Evolutionary conservation across 2,797 vertebrate species (phyloP).

Genomic region (Sebastes kiyomatsui): DNA sequence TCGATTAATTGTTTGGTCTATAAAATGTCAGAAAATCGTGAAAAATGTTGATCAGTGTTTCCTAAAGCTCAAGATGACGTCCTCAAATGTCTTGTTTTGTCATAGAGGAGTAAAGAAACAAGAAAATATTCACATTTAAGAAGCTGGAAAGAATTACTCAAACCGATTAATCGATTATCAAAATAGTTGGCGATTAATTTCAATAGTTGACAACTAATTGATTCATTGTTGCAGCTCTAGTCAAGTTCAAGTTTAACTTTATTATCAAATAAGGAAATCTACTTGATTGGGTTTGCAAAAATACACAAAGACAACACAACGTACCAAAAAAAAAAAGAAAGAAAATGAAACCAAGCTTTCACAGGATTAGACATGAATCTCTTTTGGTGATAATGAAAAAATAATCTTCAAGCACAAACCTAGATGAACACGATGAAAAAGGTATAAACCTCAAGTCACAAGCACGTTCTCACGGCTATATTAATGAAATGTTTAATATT

Average conservation of each 20-base stretch:
- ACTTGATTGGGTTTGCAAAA: background rate
- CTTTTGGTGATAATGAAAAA: constrained; percentile 26
- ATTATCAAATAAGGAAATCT: background rate
- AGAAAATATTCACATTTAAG: too few species aligned
- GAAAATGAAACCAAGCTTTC: background rate
- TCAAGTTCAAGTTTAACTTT: background rate
- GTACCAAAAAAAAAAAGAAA: background rate
- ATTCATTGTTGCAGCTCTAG: too few species aligned
- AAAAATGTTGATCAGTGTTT: too few species aligned
- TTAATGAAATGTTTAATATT: background rate
- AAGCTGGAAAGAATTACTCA: too few species aligned
- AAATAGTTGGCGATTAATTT: too few species aligned
- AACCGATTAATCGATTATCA: too few species aligned
- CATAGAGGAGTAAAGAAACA: too few species aligned
- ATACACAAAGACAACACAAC: background rate
- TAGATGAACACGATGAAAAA: background rate
- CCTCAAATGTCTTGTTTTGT: too few species aligned
- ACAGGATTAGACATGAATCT: constrained; percentile 22
- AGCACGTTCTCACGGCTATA: background rate
- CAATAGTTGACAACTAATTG: too few species aligned
- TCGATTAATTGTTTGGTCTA: too few species aligned
- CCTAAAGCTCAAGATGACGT: too few species aligned
- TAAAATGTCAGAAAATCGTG: too few species aligned
- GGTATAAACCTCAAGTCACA: background rate
- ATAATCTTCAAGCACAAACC: background rate